Evolutionary conservation across 2,888 invertebrate genomes (phyloP), one percentile per base, ranked within the genome.

Genomic region (Coleophora flavipennella): DNA sequence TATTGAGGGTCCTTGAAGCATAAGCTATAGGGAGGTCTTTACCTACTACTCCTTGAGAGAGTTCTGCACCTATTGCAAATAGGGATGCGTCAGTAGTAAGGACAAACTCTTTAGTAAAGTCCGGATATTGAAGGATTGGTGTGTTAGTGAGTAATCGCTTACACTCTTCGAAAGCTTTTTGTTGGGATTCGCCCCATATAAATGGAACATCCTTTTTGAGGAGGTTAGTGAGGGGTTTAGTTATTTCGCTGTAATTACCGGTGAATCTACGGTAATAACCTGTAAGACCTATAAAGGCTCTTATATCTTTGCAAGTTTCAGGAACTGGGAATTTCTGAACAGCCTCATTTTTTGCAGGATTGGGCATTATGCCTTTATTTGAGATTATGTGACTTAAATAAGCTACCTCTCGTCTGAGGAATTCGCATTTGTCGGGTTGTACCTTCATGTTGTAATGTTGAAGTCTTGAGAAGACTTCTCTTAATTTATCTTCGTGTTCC

Each of bases 301-400:
- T 63, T 1, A 59, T 58, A 32, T 65, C 56, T 46, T 56, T 61
- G 36, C 43, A 41, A 4, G 41, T 51, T 46, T 55, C 53, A 7
- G 64, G 61, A 31, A 48, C 39, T 10, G 61, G 60, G 39, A 58
- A 63, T 1, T 58, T 44, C 45, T 32, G 36, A 2, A 49, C 52
- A 2, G 53, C 49, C 38, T 45, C 35, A 9, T 57, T 44, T 49
- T 62, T 61, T 6, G 55, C 50, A 1, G 63, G 63, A 41, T 69
- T 62, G 3, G 74, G 68, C 37, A 57, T 61, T 0, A 67, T 54
- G 13, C 62, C 67, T 36, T 67, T 57, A 11, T 40, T 51, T 1
- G 62, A 55, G 1, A 73, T 62, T 2, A 65, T 55, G 33, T 67
- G 68, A 2, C 72, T 70, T 20, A 74, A 38, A 39, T 61, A 73